Conservation (phyloP, 2,888 invertebrate genomes). For the Eupithecia pulchellata region DNA sequence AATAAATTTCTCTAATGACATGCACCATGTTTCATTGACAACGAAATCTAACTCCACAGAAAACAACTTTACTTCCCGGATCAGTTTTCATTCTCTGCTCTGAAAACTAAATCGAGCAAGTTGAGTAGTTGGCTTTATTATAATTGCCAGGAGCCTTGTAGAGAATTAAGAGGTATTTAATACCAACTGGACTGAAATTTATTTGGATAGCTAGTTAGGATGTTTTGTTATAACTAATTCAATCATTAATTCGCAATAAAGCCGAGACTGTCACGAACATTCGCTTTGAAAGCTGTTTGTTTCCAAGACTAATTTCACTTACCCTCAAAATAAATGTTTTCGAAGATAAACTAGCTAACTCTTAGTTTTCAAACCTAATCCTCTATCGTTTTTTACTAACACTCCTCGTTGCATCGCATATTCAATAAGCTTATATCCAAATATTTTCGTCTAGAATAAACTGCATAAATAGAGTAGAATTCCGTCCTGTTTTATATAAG, state of each 20-base stretch:
- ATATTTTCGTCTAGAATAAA: background rate
- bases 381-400: background rate
- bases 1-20: slow-evolving; percentile 21
- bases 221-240: background rate
- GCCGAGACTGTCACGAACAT: background rate
- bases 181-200: background rate
- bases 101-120: slow-evolving; percentile 52
- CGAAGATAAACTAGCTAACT: background rate
- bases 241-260: background rate
- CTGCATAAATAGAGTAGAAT: background rate
- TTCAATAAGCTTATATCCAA: background rate
- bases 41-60: slow-evolving; percentile 51
- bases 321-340: background rate
- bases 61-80: slow-evolving; percentile 58
- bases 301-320: background rate
- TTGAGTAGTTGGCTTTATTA: slow-evolving; percentile 19
- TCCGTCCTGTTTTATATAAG: background rate
- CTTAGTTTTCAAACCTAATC: background rate
- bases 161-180: background rate
- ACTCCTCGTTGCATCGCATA: background rate
- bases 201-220: background rate
- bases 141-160: slow-evolving; percentile 18
- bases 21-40: slow-evolving; percentile 43
- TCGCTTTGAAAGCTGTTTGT: background rate
- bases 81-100: slow-evolving; percentile 57